Conservation (phyloP, 2,113 vertebrate species). For the Erythrocercus mccallii region DNA sequence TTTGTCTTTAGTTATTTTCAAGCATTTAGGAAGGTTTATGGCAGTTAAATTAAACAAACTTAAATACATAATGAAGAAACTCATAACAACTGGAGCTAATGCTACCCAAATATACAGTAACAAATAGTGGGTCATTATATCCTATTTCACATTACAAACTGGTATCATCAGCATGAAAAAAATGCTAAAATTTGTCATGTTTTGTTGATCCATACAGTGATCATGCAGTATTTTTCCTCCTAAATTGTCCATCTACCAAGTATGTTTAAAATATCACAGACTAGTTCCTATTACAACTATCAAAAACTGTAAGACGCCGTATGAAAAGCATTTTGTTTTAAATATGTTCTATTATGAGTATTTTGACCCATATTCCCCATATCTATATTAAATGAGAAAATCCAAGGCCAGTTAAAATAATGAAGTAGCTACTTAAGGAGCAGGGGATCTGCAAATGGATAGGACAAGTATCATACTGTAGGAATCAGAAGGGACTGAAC, state of each 20-base stretch:
- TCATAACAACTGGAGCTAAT: not conserved
- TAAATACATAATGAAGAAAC: not conserved
- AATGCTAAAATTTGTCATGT: not conserved
- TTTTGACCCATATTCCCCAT: not conserved
- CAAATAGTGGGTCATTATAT: not conserved
- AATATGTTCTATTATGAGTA: not conserved
- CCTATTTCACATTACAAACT: not conserved
- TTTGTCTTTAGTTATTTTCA: not conserved
- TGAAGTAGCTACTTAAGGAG: not conserved
- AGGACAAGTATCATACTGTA: not conserved
- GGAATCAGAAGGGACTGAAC: not conserved
- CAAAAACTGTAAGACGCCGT: not conserved
- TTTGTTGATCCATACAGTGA: not conserved
- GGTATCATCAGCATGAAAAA: not conserved
- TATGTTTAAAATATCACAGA: not conserved
- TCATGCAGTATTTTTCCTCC: not conserved
- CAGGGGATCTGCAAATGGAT: not conserved
- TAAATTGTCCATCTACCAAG: not conserved
- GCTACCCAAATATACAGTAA: not conserved
- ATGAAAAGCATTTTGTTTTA: not conserved
- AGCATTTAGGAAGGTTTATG: not conserved
- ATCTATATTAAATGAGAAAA: not conserved
- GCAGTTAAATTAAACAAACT: not conserved
- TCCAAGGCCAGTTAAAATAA: not conserved
- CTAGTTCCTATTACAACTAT: not conserved